These are phyloP conservation scores for Mylabris phalerata DNA, from an alignment of 1,140 invertebrate species.

Conservation along the genomic window DNA sequence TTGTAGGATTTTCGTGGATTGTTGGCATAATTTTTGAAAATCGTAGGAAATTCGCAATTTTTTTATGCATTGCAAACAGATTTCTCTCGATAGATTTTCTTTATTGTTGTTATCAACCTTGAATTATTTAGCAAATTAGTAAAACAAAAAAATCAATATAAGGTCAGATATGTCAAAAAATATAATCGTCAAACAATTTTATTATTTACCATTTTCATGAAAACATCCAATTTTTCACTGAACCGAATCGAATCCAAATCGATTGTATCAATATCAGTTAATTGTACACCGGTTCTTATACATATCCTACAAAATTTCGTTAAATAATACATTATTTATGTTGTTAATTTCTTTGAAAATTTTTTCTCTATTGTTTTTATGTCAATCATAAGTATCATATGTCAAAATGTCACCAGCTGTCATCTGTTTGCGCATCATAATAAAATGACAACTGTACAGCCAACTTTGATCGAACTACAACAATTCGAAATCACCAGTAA, in stretches of 20 bases:
- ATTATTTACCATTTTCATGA: constrained; percentile 37
- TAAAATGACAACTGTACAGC: constrained; percentile 23
- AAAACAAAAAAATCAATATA: constrained; percentile 36
- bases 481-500: background rate
- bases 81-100: constrained; percentile 33
- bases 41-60: constrained; percentile 38
- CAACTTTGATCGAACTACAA: background rate
- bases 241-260: constrained; percentile 36
- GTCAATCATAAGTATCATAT: constrained; percentile 41
- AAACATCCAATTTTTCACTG: constrained; percentile 36
- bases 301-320: constrained; percentile 39
- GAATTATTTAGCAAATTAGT: no score
- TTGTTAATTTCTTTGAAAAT: background rate
- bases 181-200: background rate
- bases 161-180: constrained; percentile 27
- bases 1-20: constrained; percentile 36
- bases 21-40: constrained; percentile 37
- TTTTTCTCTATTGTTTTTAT: constrained; percentile 19
- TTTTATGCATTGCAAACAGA: constrained; percentile 34
- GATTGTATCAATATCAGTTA: constrained; percentile 32
- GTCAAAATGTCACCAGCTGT: constrained; percentile 39
- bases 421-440: constrained; percentile 24
- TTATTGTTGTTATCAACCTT: constrained; percentile 14
- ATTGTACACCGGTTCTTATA: constrained; percentile 30
- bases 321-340: constrained; percentile 37